These are phyloP conservation scores for Idaea aversata DNA, from an alignment of 2,888 invertebrate genomes.

Conservation along the genomic window DNA sequence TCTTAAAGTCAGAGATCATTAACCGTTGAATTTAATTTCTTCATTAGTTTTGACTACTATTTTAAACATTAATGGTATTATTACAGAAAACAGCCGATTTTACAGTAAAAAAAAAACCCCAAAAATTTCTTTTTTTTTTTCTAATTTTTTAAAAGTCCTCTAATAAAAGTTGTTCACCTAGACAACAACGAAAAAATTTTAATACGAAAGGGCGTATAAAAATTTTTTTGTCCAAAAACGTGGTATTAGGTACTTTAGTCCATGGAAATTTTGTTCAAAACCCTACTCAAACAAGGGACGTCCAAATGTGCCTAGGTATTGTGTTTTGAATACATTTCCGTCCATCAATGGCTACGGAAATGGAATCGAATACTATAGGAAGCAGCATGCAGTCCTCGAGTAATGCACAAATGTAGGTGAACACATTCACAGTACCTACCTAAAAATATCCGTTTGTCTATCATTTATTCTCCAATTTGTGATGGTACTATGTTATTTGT, in stretches of 20 bases:
- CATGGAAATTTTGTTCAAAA: not conserved
- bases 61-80: too few relatives aligned
- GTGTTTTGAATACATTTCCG: constrained; percentile 5
- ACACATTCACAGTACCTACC: not conserved
- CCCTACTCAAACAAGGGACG: not conserved
- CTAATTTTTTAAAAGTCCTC: too few relatives aligned
- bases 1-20: too few relatives aligned
- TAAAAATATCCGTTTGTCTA: not conserved
- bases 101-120: too few relatives aligned
- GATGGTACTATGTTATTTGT: too few relatives aligned
- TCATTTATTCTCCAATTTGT: not conserved
- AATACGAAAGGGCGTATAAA: too few relatives aligned
- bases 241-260: not conserved
- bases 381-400: not conserved
- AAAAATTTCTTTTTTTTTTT: too few relatives aligned
- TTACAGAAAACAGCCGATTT: too few relatives aligned
- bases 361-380: not conserved
- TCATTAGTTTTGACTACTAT: too few relatives aligned
- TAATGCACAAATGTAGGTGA: not conserved
- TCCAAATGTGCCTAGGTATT: not conserved
- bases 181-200: too few relatives aligned
- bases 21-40: too few relatives aligned
- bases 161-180: too few relatives aligned
- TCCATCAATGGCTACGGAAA: constrained; percentile 4
- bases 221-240: not conserved